Evolutionary conservation across 1,140 invertebrate genomes (phyloP).

Genomic region (Meloidogyne chitwoodi): DNA sequence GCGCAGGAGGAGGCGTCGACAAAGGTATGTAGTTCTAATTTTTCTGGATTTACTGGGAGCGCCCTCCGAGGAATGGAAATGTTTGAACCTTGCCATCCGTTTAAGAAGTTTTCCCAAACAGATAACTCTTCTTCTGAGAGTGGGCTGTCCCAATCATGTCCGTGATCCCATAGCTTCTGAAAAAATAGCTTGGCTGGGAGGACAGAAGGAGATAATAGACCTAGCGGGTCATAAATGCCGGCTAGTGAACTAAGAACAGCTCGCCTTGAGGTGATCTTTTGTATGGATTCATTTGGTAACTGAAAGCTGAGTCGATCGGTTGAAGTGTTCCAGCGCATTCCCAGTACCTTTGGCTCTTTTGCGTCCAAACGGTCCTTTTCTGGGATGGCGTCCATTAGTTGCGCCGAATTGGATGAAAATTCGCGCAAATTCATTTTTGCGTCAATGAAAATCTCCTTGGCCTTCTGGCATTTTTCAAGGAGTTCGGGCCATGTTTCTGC

Average conservation of each 20-base stretch:
- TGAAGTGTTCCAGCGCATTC: constrained; percentile 4
- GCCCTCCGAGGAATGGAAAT: too few relatives aligned
- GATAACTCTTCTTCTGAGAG: neutral
- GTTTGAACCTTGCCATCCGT: neutral
- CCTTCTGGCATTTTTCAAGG: neutral
- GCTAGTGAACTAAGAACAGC: neutral
- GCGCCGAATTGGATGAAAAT: neutral
- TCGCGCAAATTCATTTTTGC: constrained; percentile 22
- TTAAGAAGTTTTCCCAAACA: neutral
- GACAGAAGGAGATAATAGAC: too few relatives aligned
- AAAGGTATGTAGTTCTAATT: neutral
- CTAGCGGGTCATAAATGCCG: constrained; percentile 15
- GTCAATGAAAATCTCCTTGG: neutral
- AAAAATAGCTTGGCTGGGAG: too few relatives aligned
- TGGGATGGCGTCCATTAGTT: neutral
- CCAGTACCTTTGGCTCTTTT: too few relatives aligned
- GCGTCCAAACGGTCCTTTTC: neutral
- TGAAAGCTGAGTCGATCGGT: neutral
- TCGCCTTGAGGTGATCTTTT: neutral
- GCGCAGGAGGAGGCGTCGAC: neutral
- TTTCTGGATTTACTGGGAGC: neutral
- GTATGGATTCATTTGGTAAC: neutral
- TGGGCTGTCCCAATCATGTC: neutral
- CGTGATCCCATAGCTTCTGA: too few relatives aligned
- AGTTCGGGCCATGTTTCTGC: neutral